A percentile compares a stretch with the other conserved stretches of the same genome.
Evolutionary conservation across 2,888 invertebrate species (phyloP).

Genomic region (Didymodactylos carnosus): DNA sequence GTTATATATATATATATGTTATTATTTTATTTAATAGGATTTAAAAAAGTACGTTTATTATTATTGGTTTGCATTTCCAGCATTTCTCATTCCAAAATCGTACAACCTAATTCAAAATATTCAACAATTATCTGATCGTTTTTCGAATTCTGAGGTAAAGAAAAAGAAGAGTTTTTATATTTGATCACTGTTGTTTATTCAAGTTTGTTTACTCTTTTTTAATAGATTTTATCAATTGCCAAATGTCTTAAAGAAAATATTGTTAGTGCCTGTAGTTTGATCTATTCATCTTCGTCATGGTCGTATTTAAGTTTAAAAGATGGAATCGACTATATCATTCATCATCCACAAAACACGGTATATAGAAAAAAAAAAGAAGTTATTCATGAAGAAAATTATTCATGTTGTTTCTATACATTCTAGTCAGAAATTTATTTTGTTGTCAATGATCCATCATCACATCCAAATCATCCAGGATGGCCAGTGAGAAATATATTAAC

Average conservation of each 20-base stretch:
- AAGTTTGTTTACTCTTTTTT: not conserved
- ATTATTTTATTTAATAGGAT: not conserved
- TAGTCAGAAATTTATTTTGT: not conserved
- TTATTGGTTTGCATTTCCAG: constrained; percentile 15
- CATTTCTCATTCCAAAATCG: constrained; percentile 1
- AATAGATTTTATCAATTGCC: not conserved
- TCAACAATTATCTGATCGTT: not conserved
- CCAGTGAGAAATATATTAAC: constrained; percentile 5
- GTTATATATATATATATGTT: not conserved
- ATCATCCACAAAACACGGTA: not conserved
- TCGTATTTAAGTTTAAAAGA: constrained; percentile 1
- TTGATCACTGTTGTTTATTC: not conserved
- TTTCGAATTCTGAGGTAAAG: not conserved
- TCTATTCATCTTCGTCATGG: not conserved
- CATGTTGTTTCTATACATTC: not conserved
- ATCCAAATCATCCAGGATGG: constrained; percentile 12
- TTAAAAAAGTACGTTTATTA: constrained; percentile 12
- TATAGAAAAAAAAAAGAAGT: too few species aligned
- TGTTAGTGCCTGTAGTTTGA: not conserved
- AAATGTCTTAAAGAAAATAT: not conserved
- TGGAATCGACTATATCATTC: not conserved
- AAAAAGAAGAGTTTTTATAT: not conserved
- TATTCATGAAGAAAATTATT: not conserved
- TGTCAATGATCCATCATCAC: constrained; percentile 5
- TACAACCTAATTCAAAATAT: not conserved